Evolutionary conservation across 2,797 vertebrate species (phyloP).

Genomic region (Pipistrellus pygmaeus): DNA sequence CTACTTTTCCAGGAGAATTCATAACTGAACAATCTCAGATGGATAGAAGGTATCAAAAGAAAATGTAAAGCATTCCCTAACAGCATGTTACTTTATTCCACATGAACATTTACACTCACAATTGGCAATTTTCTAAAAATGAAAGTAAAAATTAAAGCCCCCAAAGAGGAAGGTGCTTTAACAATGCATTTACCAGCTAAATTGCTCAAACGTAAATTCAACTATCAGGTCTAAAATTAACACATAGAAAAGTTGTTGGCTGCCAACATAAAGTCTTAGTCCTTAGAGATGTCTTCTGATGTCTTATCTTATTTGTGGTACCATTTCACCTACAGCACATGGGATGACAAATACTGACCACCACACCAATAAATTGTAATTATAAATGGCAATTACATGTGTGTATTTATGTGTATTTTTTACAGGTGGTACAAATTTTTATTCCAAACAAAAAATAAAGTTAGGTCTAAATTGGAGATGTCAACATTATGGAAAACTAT

Average conservation of each 20-base stretch:
- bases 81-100: slow-evolving; percentile 31
- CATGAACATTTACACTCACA: slow-evolving; percentile 65
- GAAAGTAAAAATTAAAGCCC: slow-evolving; percentile 79
- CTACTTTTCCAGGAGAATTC: slow-evolving; percentile 63
- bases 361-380: slow-evolving; percentile 21
- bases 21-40: slow-evolving; percentile 51
- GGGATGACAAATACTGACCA: slow-evolving; percentile 20
- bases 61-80: slow-evolving; percentile 47
- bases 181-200: slow-evolving; percentile 79
- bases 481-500: slow-evolving; percentile 32
- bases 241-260: slow-evolving; percentile 65
- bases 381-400: slow-evolving; percentile 25
- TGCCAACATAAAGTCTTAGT: slow-evolving; percentile 54
- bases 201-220: slow-evolving; percentile 80
- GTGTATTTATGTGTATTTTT: not conserved
- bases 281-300: slow-evolving; percentile 62
- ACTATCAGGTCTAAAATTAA: slow-evolving; percentile 82
- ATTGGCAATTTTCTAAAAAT: slow-evolving; percentile 67
- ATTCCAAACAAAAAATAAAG: slow-evolving; percentile 60
- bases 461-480: slow-evolving; percentile 41
- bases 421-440: slow-evolving; percentile 24
- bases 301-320: not conserved
- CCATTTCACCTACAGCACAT: slow-evolving; percentile 62
- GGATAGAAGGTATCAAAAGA: slow-evolving; percentile 49
- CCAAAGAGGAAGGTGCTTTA: slow-evolving; percentile 77